Base-by-base conservation (phyloP, 2,888 invertebrate genomes). In the Chaitophorus viminalis region DNA sequence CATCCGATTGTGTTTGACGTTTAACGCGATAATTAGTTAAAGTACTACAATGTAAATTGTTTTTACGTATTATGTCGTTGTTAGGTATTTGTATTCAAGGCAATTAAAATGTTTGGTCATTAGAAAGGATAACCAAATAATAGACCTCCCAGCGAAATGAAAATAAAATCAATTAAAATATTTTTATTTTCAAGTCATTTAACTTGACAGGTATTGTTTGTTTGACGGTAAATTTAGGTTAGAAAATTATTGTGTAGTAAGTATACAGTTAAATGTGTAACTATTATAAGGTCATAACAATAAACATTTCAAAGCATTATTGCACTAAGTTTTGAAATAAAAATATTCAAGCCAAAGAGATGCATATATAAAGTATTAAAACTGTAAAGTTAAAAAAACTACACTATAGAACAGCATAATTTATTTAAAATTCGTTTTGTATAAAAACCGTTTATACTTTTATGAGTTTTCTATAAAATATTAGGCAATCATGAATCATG, bases 21-120 rank as follows among this genome's bases (percentile, higher is more conserved):
- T 33, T 36, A 36, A 18, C 31, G 25, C 8, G 9, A n/a, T 79
- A 36, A 65, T 31, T 65, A n/a, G 46, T 70, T 70, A 70, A 70
- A 70, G 70, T 14, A 25, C 29, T 39, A 70, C 39, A 31, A 46
- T 68, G 14, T 25, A 46, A 46, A 46, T 81, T 18, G 36, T 78
- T 78, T 39, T 39, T 39, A 39, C 11, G 54, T 9, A 1, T 54
- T 29, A 3, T 21, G 14, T 78, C n/a, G 29, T 70, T 70, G 5
- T 25, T 25, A 21, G 9, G 29, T 74, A 72, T 72, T 54, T 9
- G 36, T 31, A 17, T 82, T 74, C 82, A 54, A 82, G 72, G 82
- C 70, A 33, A 52, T 82, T n/a, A 31, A 52, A 68, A 72, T 1
- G 70, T 82, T 82, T 72, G 46, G 31, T 72, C 52, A 17, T 82